A percentile compares a stretch with the other conserved stretches of the same genome.
phyloP scores from a whole-genome alignment of 2,888 invertebrate genomes.

The Eupithecia abbreviata region DNA sequence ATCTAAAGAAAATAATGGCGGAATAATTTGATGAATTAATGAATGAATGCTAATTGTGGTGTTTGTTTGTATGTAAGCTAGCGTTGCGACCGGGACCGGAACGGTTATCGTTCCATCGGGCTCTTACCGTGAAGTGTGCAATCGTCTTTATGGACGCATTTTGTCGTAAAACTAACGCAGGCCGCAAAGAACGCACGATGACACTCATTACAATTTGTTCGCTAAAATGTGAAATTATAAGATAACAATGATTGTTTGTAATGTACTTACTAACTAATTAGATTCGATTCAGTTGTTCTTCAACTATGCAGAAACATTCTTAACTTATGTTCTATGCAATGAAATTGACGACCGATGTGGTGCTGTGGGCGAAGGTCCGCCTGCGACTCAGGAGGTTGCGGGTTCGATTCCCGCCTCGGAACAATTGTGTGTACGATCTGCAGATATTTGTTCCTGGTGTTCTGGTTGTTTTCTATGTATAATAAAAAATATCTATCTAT shows the following conservation, averaged over 20 bases:
- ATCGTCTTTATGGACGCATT: constrained; percentile 44
- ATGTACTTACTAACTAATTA: neutral
- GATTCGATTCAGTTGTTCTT: neutral
- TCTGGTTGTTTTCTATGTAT: too few relatives aligned
- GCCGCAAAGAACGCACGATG: constrained; percentile 30
- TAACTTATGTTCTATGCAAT: neutral
- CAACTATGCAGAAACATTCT: neutral
- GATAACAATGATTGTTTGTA: neutral
- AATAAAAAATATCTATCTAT: too few relatives aligned
- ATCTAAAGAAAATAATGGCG: constrained; percentile 46
- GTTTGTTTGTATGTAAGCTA: constrained; percentile 46
- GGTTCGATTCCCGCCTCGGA: too few relatives aligned
- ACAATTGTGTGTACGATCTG: too few relatives aligned
- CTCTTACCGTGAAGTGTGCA: constrained; percentile 47
- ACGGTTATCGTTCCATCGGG: constrained; percentile 45
- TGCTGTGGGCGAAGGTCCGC: too few relatives aligned
- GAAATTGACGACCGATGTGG: too few relatives aligned
- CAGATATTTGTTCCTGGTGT: too few relatives aligned
- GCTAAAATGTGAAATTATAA: constrained; percentile 19
- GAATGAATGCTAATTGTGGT: constrained; percentile 48
- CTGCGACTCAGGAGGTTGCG: too few relatives aligned
- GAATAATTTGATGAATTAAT: constrained; percentile 49
- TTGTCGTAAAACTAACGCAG: constrained; percentile 43
- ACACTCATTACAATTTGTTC: constrained; percentile 31
- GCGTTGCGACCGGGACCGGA: constrained; percentile 44